These are phyloP conservation scores for Candoia aspera DNA, from an alignment of 2,113 vertebrate species.

Conservation along the genomic window DNA sequence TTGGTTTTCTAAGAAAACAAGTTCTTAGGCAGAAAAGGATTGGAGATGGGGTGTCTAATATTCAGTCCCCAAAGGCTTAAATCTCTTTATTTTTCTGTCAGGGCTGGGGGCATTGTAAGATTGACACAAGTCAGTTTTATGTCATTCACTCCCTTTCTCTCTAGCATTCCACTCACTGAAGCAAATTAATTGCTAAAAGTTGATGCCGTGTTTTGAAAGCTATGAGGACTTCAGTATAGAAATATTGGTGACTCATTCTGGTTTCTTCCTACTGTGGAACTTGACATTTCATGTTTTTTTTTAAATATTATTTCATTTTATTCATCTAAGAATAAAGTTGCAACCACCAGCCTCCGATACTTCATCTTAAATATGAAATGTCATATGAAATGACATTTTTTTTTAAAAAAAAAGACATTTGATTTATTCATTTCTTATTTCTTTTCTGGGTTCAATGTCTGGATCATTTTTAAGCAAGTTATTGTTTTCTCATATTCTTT, in stretches of 20 bases:
- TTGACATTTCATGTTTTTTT: not conserved
- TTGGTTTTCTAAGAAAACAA: not conserved
- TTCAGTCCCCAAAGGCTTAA: not conserved
- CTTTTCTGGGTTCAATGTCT: not conserved
- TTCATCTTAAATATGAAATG: not conserved
- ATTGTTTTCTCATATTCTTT: not conserved
- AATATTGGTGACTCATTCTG: not conserved
- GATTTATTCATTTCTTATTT: not conserved
- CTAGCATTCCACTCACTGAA: not conserved
- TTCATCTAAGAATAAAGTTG: not conserved
- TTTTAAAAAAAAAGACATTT: too few relatives aligned
- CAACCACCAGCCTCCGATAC: not conserved
- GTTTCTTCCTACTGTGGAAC: not conserved
- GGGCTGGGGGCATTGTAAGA: not conserved
- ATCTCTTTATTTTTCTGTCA: not conserved
- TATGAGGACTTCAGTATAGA: not conserved
- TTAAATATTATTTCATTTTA: not conserved
- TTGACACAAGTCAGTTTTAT: not conserved
- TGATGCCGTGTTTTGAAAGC: not conserved
- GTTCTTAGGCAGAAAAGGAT: not conserved
- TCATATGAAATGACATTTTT: not conserved
- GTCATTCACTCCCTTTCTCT: not conserved
- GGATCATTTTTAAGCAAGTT: not conserved
- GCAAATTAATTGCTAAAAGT: not conserved
- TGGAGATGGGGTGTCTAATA: not conserved